Percentiles rank a stretch among this genome's conserved stretches.
Evolutionary conservation across 2,113 vertebrate species (phyloP).

Genomic region (Monopterus albus): DNA sequence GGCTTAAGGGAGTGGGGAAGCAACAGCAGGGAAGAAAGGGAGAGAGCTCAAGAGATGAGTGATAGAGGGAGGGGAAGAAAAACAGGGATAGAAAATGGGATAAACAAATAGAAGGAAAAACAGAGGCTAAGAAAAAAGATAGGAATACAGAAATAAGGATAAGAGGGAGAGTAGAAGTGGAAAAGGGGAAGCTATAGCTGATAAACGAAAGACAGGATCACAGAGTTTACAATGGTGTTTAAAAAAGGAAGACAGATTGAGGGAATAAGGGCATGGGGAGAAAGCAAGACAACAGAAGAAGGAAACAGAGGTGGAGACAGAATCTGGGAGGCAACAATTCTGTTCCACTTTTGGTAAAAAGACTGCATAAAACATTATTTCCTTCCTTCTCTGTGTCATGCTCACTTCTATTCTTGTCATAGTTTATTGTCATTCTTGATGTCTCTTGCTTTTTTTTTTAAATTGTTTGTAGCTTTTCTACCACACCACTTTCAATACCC

Average conservation of each 20-base stretch:
- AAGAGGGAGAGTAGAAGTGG: conserved; percentile 26
- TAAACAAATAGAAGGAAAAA: neutral
- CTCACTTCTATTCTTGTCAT: conserved; percentile 28
- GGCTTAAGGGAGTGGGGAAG: conserved; percentile 32
- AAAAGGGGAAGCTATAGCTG: conserved; percentile 11
- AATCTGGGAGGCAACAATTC: conserved; percentile 24
- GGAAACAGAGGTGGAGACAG: conserved; percentile 8
- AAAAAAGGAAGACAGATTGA: conserved; percentile 35
- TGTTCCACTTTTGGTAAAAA: conserved; percentile 51
- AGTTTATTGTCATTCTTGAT: conserved; percentile 43
- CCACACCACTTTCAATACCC: conserved; percentile 38
- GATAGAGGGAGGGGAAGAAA: conserved; percentile 43
- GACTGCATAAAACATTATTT: conserved; percentile 24
- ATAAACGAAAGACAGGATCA: conserved; percentile 21
- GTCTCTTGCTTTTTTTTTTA: conserved; percentile 31
- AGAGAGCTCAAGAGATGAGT: conserved; percentile 49
- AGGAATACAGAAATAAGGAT: conserved; percentile 35
- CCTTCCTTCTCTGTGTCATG: conserved; percentile 27
- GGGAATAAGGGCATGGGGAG: conserved; percentile 15
- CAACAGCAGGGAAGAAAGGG: conserved; percentile 22
- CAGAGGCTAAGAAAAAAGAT: conserved; percentile 5
- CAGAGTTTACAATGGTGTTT: conserved; percentile 35
- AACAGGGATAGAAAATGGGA: conserved; percentile 17
- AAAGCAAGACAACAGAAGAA: neutral
- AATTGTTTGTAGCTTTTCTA: conserved; percentile 28